These are phyloP conservation scores for Macrotrachela quadricornifera DNA, from an alignment of 1,140 invertebrate species.

Conservation along the genomic window DNA sequence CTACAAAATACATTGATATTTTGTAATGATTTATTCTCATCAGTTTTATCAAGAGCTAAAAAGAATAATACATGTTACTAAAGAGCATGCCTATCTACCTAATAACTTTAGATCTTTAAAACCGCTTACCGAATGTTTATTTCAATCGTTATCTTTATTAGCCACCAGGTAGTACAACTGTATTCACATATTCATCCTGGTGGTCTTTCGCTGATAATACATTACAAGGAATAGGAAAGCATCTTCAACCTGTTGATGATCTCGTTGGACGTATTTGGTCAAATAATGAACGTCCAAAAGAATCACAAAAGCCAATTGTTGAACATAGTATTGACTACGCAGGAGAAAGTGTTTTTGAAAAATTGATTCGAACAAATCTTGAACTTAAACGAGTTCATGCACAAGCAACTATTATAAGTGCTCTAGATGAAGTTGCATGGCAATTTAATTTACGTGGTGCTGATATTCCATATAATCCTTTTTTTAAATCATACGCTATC, in stretches of 20 bases:
- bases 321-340: neutral
- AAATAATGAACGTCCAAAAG: too few species aligned
- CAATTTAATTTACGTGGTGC: conserved; percentile 63
- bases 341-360: neutral
- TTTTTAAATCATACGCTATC: conserved; percentile 72
- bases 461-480: conserved; percentile 80
- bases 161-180: conserved; percentile 47
- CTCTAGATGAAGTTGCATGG: conserved; percentile 5
- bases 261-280: too few species aligned
- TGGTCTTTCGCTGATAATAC: conserved; percentile 38
- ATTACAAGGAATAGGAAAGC: conserved; percentile 40
- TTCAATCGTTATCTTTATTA: too few species aligned
- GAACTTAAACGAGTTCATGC: neutral
- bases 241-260: conserved; percentile 40
- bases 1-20: too few species aligned
- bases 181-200: conserved; percentile 57
- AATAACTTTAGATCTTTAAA: too few species aligned
- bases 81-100: too few species aligned
- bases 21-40: too few species aligned
- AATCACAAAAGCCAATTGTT: too few species aligned
- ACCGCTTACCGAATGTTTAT: too few species aligned
- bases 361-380: neutral
- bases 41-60: too few species aligned
- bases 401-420: neutral
- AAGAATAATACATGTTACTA: too few species aligned